Conservation (phyloP, 2,888 invertebrate genomes). For the Endotricha flammealis region DNA sequence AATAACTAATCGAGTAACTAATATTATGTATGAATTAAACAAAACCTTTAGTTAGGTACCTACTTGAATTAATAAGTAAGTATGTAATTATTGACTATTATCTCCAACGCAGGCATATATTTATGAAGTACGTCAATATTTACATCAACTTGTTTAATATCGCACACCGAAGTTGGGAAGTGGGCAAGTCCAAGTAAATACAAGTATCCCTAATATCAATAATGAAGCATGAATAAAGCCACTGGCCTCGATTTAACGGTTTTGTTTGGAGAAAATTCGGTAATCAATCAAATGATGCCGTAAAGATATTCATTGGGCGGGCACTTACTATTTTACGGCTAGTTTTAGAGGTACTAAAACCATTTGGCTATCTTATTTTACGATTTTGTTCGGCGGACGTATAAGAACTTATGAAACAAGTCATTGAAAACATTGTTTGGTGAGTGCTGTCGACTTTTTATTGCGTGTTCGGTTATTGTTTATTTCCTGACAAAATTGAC, state of each 20-base stretch:
- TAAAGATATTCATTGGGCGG: constrained; percentile 62
- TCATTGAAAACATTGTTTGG: constrained; percentile 34
- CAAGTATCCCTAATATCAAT: constrained; percentile 14
- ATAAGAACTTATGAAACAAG: constrained; percentile 54
- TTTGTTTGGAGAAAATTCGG: constrained; percentile 40
- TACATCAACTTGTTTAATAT: constrained; percentile 3
- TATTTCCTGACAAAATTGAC: too few species aligned
- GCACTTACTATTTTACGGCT: constrained; percentile 62
- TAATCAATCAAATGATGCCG: constrained; percentile 65
- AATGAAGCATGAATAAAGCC: constrained; percentile 14
- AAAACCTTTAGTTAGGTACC: too few species aligned
- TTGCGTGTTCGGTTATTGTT: constrained; percentile 8
- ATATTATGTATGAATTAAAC: too few species aligned
- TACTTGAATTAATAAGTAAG: too few species aligned
- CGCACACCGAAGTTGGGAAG: neutral
- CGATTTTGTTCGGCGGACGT: constrained; percentile 50
- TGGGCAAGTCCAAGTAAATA: constrained; percentile 8
- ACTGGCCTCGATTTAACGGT: constrained; percentile 22
- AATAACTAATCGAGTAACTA: too few species aligned
- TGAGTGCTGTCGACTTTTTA: constrained; percentile 17
- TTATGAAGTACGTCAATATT: neutral
- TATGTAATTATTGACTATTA: too few species aligned
- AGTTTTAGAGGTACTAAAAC: constrained; percentile 66
- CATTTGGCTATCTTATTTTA: constrained; percentile 67
- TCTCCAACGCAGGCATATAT: too few species aligned